Evolutionary conservation across 1,140 invertebrate genomes (phyloP).

Genomic region (Whitmania pigra): DNA sequence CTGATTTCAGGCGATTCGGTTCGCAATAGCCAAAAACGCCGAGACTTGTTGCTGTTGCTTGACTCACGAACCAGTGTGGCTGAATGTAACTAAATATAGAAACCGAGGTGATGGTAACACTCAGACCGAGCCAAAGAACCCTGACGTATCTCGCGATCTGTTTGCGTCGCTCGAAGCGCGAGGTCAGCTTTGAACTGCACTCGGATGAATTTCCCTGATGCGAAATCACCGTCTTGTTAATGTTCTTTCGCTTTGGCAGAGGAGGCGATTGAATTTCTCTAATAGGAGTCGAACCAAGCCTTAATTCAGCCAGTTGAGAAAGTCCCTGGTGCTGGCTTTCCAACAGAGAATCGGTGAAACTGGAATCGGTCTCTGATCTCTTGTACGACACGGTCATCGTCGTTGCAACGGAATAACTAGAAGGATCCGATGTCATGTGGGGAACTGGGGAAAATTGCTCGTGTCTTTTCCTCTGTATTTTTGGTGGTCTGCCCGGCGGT

Average conservation of each 20-base stretch:
- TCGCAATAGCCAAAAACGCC: constrained; percentile 3
- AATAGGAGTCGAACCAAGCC: too few species aligned
- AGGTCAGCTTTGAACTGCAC: not conserved
- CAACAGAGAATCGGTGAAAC: not conserved
- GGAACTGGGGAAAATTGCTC: not conserved
- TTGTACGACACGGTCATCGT: constrained; percentile 1
- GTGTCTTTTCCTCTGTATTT: not conserved
- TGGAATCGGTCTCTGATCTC: constrained; percentile 10
- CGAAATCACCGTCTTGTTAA: too few species aligned
- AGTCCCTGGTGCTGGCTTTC: not conserved
- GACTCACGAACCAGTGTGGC: not conserved
- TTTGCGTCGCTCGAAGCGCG: not conserved
- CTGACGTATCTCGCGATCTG: not conserved
- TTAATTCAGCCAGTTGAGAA: too few species aligned
- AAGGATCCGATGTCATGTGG: constrained; percentile 5
- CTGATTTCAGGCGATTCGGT: too few species aligned
- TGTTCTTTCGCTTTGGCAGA: too few species aligned
- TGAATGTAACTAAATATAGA: constrained; percentile 11
- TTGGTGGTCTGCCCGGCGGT: not conserved
- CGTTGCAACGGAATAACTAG: constrained; percentile 6
- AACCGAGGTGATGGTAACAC: not conserved
- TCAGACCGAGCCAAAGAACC: not conserved
- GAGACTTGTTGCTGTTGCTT: not conserved
- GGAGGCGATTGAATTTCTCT: too few species aligned
- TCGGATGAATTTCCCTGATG: not conserved